Base-by-base conservation (phyloP, 1,140 invertebrate genomes). In the Leguminivora glycinivorella region DNA sequence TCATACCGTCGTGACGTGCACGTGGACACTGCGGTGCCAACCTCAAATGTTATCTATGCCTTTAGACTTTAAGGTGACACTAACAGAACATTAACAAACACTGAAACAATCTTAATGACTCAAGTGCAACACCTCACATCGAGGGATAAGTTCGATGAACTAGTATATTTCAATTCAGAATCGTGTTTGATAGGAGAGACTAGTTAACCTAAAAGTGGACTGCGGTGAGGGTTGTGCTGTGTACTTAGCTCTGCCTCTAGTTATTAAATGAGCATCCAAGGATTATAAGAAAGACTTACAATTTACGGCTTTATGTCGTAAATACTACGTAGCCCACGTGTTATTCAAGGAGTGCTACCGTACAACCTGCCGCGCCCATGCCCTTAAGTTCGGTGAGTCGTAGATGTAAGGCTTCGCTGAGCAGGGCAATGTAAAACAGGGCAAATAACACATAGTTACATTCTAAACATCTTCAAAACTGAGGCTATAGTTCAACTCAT, bases 331-430 rank as follows among this genome's bases (percentile, higher is more conserved):
- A 25, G 67, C 14, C 14, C 19, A 22, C 25, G 43, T 52, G 67
- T 86, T 88, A 88, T 83, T 83, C 80, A 84, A 83, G 85, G 87
- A 89, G 83, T 84, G 83, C 83, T 82, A 79, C 76, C 75, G 79
- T 74, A 79, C 79, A 80, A 80, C 79, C 86, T 84, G 88, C 87
- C 89, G 89, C 87, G 87, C 89, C 89, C 87, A 91, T 91, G 89
- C 83, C 80, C 84, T 81, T 83, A 84, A 83, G 81, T 83, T 79
- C 83, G 89, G 89, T 91, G 85, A 91, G 89, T 91, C 81, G 71
- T 91, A 90, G 77, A 78, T 84, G 75, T 89, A 89, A 89, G 87
- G 87, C 81, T 89, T 89, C 85, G 75, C 81, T 31, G 29, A 79
- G 70, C 79, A 83, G 83, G 82, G 81, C 83, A 82, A 88, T 84